Evolutionary conservation across 2,888 invertebrate species (phyloP).

Genomic region (Boloria euphrosyne): DNA sequence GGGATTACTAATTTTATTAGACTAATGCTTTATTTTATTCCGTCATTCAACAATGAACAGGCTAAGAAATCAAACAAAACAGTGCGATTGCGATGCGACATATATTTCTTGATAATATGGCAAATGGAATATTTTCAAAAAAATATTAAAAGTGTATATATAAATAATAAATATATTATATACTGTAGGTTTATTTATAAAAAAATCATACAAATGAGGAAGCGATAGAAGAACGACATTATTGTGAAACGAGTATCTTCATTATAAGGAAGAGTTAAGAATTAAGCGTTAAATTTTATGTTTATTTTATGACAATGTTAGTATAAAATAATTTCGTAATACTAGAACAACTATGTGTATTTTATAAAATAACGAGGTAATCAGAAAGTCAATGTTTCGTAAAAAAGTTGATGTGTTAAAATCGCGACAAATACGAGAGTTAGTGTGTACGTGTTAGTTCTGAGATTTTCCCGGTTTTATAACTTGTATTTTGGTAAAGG

Average conservation of each 20-base stretch:
- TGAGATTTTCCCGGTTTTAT: constrained; percentile 14
- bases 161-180: background rate
- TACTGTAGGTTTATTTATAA: background rate
- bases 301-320: constrained; percentile 25
- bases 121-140: too few relatives aligned
- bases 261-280: constrained; percentile 14
- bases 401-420: background rate
- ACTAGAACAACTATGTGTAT: background rate
- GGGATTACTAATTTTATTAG: too few relatives aligned
- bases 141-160: too few relatives aligned
- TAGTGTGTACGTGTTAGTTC: constrained; percentile 4
- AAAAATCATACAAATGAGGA: constrained; percentile 13
- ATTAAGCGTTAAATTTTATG: constrained; percentile 17
- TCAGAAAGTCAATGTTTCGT: constrained; percentile 2
- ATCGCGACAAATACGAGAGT: background rate
- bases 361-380: constrained; percentile 5
- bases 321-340: constrained; percentile 5
- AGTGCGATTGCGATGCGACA: too few relatives aligned
- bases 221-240: constrained; percentile 15
- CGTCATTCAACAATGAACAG: too few relatives aligned
- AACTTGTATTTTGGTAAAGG: constrained; percentile 21
- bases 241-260: constrained; percentile 23
- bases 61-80: too few relatives aligned
- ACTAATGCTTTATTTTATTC: too few relatives aligned
- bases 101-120: too few relatives aligned